Conservation (phyloP, 2,113 vertebrate species). For the Tetrao urogallus region DNA sequence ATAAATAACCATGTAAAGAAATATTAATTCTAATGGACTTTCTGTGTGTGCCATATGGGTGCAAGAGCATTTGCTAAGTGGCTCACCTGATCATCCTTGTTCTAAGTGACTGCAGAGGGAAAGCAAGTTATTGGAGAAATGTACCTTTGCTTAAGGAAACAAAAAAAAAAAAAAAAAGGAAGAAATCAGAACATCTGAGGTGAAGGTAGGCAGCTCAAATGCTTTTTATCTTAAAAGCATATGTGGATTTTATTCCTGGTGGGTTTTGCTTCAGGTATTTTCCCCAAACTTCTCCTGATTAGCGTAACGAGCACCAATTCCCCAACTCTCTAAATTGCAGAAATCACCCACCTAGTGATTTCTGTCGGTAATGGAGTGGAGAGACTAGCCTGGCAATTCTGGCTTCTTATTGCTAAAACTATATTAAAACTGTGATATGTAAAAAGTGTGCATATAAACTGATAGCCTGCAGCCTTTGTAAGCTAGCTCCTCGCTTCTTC, state of each 20-base stretch:
- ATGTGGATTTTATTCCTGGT: background rate
- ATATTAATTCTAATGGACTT: constrained; percentile 18
- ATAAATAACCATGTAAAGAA: background rate
- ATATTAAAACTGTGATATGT: background rate
- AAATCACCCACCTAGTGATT: background rate
- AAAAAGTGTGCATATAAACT: background rate
- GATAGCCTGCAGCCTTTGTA: background rate
- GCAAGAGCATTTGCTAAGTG: constrained; percentile 2
- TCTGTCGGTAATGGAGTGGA: fast-evolving
- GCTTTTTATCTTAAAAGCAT: background rate
- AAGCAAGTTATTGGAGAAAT: background rate
- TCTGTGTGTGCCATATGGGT: background rate
- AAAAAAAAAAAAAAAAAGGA: background rate
- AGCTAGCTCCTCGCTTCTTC: background rate
- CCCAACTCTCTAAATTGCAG: background rate
- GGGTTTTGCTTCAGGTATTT: background rate
- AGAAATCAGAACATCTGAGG: background rate
- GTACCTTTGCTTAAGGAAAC: background rate
- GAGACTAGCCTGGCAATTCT: background rate
- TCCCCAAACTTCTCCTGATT: background rate
- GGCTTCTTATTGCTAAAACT: background rate
- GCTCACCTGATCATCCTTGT: background rate
- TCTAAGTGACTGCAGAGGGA: background rate
- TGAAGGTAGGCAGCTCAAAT: background rate
- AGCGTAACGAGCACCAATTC: background rate